Evolutionary conservation across 2,888 invertebrate genomes (phyloP).

Genomic region (Chelonus formosanus): DNA sequence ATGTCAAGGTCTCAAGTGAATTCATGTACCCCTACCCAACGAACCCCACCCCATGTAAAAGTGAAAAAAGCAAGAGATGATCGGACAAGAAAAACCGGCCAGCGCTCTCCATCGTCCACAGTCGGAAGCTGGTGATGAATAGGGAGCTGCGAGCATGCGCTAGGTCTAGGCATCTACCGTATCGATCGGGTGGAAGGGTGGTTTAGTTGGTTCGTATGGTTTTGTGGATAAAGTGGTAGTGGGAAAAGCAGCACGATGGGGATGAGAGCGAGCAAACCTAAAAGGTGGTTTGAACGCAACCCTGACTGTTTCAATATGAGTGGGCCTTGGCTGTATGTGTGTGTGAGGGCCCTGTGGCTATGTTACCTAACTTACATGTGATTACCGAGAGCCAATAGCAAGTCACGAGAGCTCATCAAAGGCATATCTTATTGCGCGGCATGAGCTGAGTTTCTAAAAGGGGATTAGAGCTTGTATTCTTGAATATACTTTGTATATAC

Average conservation of each 20-base stretch:
- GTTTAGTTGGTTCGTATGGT: slow-evolving; percentile 12
- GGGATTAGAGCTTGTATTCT: slow-evolving; percentile 61
- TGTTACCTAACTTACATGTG: slow-evolving; percentile 61
- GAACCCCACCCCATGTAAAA: slow-evolving; percentile 1
- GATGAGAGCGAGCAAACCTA: slow-evolving; percentile 32
- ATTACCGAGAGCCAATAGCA: slow-evolving; percentile 61
- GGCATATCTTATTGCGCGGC: slow-evolving; percentile 59
- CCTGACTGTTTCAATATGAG: slow-evolving; percentile 46
- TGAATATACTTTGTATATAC: slow-evolving; percentile 42
- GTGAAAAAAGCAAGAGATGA: slow-evolving; percentile 31
- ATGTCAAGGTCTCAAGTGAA: no score
- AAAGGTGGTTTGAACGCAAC: slow-evolving; percentile 35
- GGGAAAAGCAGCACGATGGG: slow-evolving; percentile 7
- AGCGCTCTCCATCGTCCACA: slow-evolving; percentile 50
- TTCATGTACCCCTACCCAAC: background rate
- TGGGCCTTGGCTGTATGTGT: slow-evolving; percentile 41
- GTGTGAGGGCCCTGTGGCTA: slow-evolving; percentile 56
- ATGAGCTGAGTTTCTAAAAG: slow-evolving; percentile 60
- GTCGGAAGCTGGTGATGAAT: slow-evolving; percentile 42
- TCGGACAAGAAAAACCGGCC: slow-evolving; percentile 45
- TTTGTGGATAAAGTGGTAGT: slow-evolving; percentile 31
- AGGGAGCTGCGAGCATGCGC: slow-evolving; percentile 56
- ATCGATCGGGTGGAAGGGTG: slow-evolving; percentile 55
- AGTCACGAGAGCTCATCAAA: slow-evolving; percentile 59
- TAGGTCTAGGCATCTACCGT: slow-evolving; percentile 60